These are phyloP conservation scores for Sebastes reedi DNA, from an alignment of 2,797 vertebrate species.

Conservation along the genomic window DNA sequence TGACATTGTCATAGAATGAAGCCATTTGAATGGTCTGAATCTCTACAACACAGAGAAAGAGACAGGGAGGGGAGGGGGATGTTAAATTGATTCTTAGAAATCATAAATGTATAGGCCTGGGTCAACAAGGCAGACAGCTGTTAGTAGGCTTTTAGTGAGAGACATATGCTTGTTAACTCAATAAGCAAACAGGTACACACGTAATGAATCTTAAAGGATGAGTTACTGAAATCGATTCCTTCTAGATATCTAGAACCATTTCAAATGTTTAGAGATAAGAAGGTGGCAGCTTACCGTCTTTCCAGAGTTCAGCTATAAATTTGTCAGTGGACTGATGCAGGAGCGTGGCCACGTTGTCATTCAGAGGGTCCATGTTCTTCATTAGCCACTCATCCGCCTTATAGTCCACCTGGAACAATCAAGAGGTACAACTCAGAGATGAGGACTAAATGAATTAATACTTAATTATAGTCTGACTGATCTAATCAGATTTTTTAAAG, in stretches of 20 bases:
- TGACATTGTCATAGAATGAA: slow-evolving; percentile 99
- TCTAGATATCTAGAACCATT: neutral
- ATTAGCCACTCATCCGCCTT: slow-evolving; percentile 98
- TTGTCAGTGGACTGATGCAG: slow-evolving; percentile 97
- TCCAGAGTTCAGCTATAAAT: slow-evolving; percentile 96
- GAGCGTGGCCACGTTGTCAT: slow-evolving; percentile 94
- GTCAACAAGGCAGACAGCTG: slow-evolving; percentile 42
- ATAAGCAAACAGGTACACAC: slow-evolving; percentile 32
- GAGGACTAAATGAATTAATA: neutral
- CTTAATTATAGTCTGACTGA: slow-evolving; percentile 75
- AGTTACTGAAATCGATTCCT: neutral
- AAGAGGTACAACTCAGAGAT: neutral
- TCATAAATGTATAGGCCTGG: slow-evolving; percentile 24
- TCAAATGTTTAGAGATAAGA: neutral
- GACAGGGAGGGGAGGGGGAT: slow-evolving; percentile 41
- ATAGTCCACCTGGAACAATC: slow-evolving; percentile 90
- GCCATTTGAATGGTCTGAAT: slow-evolving; percentile 98
- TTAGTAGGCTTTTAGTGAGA: slow-evolving; percentile 45
- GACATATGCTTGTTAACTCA: slow-evolving; percentile 2
- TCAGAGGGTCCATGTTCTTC: slow-evolving; percentile 99
- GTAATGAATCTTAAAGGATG: slow-evolving; percentile 16
- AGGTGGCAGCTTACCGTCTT: slow-evolving; percentile 85
- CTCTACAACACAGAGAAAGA: slow-evolving; percentile 85
- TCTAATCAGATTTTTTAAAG: too few species aligned
- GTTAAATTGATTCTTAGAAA: slow-evolving; percentile 34